A percentile compares a stretch with the other conserved stretches of the same genome.
phyloP scores from a whole-genome alignment of 2,113 vertebrate species.

The Colaptes auratus region DNA sequence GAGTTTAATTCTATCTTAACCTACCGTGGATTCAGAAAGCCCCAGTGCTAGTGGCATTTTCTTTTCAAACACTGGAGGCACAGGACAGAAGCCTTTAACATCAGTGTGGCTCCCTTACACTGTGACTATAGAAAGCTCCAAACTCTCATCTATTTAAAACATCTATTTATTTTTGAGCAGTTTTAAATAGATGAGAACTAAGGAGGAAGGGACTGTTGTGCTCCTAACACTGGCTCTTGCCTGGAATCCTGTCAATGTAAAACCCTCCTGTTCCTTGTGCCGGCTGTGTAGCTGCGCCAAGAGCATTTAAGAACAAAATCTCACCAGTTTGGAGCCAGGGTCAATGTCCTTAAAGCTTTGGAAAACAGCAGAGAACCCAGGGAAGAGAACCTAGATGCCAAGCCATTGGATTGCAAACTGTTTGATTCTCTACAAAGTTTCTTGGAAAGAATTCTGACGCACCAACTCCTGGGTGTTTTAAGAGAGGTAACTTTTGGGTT shows the following conservation, averaged over 20 bases:
- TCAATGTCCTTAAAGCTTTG: constrained; percentile 44
- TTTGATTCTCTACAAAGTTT: not conserved
- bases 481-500: not conserved
- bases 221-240: not conserved
- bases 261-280: not conserved
- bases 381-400: constrained; percentile 23
- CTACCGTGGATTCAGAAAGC: not conserved
- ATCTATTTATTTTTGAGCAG: constrained; percentile 58
- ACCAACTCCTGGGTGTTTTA: constrained; percentile 23
- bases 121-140: not conserved
- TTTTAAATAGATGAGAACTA: constrained; percentile 62
- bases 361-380: not conserved
- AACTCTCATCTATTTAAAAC: constrained; percentile 61
- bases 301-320: constrained; percentile 17
- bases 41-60: not conserved
- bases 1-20: not conserved
- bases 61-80: not conserved
- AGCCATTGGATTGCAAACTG: not conserved
- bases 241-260: constrained; percentile 2
- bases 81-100: not conserved
- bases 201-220: not conserved
- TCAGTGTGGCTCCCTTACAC: not conserved
- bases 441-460: not conserved
- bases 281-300: not conserved
- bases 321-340: constrained; percentile 12